Evolutionary conservation across 2,797 vertebrate genomes (phyloP).

Genomic region (Neopelma chrysocephalum): DNA sequence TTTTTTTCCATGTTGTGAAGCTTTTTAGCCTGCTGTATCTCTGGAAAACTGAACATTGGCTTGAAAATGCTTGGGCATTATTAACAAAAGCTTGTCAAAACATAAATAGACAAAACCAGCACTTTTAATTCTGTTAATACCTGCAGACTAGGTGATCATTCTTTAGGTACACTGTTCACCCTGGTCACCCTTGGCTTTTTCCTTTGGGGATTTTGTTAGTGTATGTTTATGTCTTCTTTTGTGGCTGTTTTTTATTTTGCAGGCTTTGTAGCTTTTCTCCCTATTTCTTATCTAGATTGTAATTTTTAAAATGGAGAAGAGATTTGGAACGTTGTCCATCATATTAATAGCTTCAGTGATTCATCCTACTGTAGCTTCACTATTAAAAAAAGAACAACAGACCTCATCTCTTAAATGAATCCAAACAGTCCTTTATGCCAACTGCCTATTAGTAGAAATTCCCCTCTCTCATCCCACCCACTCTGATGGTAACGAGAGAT

Average conservation of each 20-base stretch:
- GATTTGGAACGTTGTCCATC: neutral
- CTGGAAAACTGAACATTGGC: neutral
- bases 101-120: neutral
- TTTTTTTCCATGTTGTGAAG: neutral
- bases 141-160: neutral
- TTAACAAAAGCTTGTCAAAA: neutral
- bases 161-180: neutral
- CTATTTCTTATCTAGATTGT: neutral
- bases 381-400: conserved; percentile 54
- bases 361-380: conserved; percentile 16
- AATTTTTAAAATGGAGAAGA: neutral
- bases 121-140: neutral
- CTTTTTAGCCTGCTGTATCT: neutral
- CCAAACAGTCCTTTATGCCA: neutral
- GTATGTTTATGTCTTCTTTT: neutral
- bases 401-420: neutral
- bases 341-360: conserved; percentile 14
- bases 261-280: neutral
- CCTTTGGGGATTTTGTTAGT: neutral
- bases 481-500: neutral
- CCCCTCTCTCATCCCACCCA: neutral
- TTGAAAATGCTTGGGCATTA: neutral
- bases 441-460: conserved; percentile 16
- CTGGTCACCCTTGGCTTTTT: neutral
- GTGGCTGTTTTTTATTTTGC: neutral